These are phyloP conservation scores for Cyaniris semiargus DNA, from an alignment of 2,888 invertebrate species.

Conservation along the genomic window DNA sequence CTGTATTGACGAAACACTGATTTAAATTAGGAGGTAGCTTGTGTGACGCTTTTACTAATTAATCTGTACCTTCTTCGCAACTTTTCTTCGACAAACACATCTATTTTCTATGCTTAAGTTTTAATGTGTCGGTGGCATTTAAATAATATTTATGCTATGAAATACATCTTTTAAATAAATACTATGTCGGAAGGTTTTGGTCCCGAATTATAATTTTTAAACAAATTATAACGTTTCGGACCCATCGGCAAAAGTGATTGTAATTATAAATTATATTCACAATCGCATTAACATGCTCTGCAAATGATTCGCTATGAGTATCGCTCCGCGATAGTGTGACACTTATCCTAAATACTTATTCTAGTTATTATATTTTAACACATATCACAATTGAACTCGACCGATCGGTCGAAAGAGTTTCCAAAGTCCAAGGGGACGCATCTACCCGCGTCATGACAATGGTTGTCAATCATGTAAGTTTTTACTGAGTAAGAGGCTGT, in stretches of 20 bases:
- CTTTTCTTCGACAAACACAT: conserved; percentile 72
- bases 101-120: conserved; percentile 80
- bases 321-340: conserved; percentile 75
- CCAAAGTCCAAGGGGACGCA: conserved; percentile 71
- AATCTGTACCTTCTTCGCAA: conserved; percentile 67
- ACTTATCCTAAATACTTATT: conserved; percentile 68
- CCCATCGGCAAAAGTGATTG: conserved; percentile 74
- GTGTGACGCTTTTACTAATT: conserved; percentile 56
- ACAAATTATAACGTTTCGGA: conserved; percentile 80
- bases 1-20: conserved; percentile 64
- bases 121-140: conserved; percentile 82
- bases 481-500: conserved; percentile 92
- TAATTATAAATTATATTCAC: conserved; percentile 64
- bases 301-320: conserved; percentile 69
- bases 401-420: conserved; percentile 62
- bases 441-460: conserved; percentile 59
- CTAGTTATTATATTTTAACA: conserved; percentile 70
- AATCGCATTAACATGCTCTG: conserved; percentile 58
- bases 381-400: conserved; percentile 79
- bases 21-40: conserved; percentile 79
- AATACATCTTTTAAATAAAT: conserved; percentile 80
- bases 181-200: conserved; percentile 80
- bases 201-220: conserved; percentile 81
- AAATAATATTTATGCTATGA: conserved; percentile 77
- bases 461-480: conserved; percentile 87